These are phyloP conservation scores for Pao palembangensis DNA, from an alignment of 2,113 vertebrate species.

Conservation along the genomic window DNA sequence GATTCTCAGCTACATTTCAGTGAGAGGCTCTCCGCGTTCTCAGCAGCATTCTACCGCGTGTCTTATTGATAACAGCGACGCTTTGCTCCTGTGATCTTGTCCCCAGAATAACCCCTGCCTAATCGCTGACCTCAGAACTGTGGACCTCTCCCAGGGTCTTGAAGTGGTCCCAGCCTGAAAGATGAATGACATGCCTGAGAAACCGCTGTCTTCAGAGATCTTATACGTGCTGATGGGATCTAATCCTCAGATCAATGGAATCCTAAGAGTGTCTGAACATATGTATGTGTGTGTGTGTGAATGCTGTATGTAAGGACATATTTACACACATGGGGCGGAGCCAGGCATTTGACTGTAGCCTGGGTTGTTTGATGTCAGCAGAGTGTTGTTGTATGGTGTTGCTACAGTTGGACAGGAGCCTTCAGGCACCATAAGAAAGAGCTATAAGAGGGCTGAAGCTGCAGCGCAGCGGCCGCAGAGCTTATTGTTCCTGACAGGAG, in stretches of 20 bases:
- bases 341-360: background rate
- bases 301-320: conserved; percentile 23
- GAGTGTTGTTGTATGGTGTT: conserved; percentile 15
- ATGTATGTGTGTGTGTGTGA: conserved; percentile 28
- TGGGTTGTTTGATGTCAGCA: conserved; percentile 25
- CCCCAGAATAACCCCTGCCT: conserved; percentile 13
- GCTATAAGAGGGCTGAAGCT: conserved; percentile 38
- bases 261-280: conserved; percentile 6
- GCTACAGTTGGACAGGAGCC: conserved; percentile 39
- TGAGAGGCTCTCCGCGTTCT: background rate
- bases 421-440: conserved; percentile 37
- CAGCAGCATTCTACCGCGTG: background rate
- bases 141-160: conserved; percentile 42
- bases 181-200: conserved; percentile 58
- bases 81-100: conserved; percentile 8
- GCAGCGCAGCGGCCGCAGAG: conserved; percentile 6
- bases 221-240: conserved; percentile 41
- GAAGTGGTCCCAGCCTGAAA: conserved; percentile 50
- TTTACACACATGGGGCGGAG: background rate
- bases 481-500: conserved; percentile 72
- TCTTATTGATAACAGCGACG: conserved; percentile 8
- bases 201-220: conserved; percentile 49
- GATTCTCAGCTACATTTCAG: background rate
- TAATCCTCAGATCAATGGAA: conserved; percentile 24
- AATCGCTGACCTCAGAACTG: conserved; percentile 38